Evolutionary conservation across 2,113 vertebrate species (phyloP).

Genomic region (Labeo rohita): DNA sequence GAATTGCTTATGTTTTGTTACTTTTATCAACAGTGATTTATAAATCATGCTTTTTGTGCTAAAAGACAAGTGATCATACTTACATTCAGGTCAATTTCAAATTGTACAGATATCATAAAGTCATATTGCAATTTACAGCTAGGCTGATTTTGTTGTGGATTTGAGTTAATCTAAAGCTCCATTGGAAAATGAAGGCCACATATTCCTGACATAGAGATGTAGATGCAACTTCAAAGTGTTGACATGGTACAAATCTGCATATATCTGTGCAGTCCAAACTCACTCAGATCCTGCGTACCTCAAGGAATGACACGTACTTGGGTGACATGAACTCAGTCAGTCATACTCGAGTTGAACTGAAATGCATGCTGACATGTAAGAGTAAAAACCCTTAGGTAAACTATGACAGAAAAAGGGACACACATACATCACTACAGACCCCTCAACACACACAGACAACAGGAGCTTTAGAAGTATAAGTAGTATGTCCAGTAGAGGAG

Average conservation of each 20-base stretch:
- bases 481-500: constrained; percentile 92
- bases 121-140: constrained; percentile 31
- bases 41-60: constrained; percentile 30
- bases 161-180: constrained; percentile 42
- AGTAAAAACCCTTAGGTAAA: constrained; percentile 39
- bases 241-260: constrained; percentile 34
- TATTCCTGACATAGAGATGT: constrained; percentile 50
- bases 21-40: not conserved
- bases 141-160: not conserved
- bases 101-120: not conserved
- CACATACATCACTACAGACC: not conserved
- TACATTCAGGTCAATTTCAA: constrained; percentile 21
- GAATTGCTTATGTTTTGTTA: constrained; percentile 4
- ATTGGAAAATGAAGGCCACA: constrained; percentile 47
- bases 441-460: constrained; percentile 34
- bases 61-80: constrained; percentile 18
- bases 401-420: constrained; percentile 55
- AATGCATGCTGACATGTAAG: constrained; percentile 54
- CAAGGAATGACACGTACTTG: constrained; percentile 19
- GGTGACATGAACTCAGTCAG: constrained; percentile 24
- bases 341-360: constrained; percentile 1
- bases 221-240: constrained; percentile 47
- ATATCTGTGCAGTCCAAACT: constrained; percentile 45
- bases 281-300: constrained; percentile 37
- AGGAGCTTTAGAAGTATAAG: constrained; percentile 83